Evolutionary conservation across 2,797 vertebrate genomes (phyloP).

Genomic region (Lutjanus campechanus): DNA sequence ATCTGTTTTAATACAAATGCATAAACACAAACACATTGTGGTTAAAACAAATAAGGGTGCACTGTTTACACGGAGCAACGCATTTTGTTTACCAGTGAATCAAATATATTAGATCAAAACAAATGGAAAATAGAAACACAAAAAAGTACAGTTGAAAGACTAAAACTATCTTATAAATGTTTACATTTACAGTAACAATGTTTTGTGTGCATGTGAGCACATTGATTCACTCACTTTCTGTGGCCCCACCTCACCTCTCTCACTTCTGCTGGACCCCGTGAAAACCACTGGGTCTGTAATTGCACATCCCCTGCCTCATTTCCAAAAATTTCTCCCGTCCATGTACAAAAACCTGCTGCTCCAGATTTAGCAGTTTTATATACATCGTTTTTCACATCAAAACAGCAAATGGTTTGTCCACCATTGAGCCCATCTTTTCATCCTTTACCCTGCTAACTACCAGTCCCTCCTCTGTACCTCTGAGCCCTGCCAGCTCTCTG

Average conservation of each 20-base stretch:
- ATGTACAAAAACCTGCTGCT: not conserved
- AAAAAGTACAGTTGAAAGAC: not conserved
- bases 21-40: not conserved
- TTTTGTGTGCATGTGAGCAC: not conserved
- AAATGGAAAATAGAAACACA: not conserved
- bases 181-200: not conserved
- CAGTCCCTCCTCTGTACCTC: slow-evolving; percentile 22
- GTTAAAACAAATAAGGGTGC: no score
- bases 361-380: not conserved
- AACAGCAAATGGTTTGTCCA: slow-evolving; percentile 4
- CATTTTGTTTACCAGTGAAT: not conserved
- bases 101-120: not conserved
- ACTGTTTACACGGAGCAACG: not conserved
- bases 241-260: not conserved
- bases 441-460: slow-evolving; percentile 6
- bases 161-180: not conserved
- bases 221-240: not conserved
- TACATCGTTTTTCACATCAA: not conserved
- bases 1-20: not conserved
- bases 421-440: slow-evolving; percentile 21
- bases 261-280: not conserved
- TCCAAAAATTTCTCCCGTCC: not conserved
- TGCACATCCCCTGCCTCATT: not conserved
- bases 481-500: slow-evolving; percentile 33
- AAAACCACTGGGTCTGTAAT: slow-evolving; percentile 2